phyloP scores from a whole-genome alignment of 1,140 invertebrate species.

The Hydropsyche tenuis region DNA sequence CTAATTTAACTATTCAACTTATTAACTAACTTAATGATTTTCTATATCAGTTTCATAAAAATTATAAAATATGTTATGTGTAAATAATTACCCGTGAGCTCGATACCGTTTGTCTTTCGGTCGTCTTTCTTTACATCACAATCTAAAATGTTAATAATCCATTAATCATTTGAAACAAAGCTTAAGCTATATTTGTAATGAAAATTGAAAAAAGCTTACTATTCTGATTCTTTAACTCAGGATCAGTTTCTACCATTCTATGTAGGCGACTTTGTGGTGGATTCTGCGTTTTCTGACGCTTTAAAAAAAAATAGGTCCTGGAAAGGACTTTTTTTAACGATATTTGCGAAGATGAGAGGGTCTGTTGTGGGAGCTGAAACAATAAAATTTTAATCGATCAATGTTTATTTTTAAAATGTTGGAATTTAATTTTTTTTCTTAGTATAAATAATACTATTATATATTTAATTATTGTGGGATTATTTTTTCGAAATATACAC shows the following conservation, averaged over 20 bases:
- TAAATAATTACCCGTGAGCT: slow-evolving; percentile 65
- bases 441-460: too few relatives aligned
- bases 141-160: slow-evolving; percentile 65
- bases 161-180: slow-evolving; percentile 36
- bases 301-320: slow-evolving; percentile 32
- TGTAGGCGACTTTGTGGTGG: slow-evolving; percentile 65
- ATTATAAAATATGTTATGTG: not conserved
- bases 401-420: too few relatives aligned
- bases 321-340: slow-evolving; percentile 44
- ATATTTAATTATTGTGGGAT: too few relatives aligned
- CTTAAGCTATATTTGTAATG: slow-evolving; percentile 6
- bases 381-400: slow-evolving; percentile 4
- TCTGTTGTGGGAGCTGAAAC: slow-evolving; percentile 46
- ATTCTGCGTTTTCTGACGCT: slow-evolving; percentile 54
- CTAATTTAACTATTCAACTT: not conserved
- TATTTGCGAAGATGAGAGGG: slow-evolving; percentile 16
- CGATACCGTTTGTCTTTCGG: slow-evolving; percentile 76
- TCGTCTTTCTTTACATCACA: slow-evolving; percentile 82
- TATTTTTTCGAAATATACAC: too few relatives aligned
- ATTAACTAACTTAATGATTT: not conserved
- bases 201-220: slow-evolving; percentile 62
- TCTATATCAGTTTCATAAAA: not conserved
- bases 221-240: slow-evolving; percentile 74
- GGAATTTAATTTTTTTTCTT: too few relatives aligned
- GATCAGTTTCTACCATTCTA: slow-evolving; percentile 83